These are phyloP conservation scores for Caenorhabditis sulstoni DNA, from an alignment of 2,888 invertebrate genomes.

Conservation along the genomic window DNA sequence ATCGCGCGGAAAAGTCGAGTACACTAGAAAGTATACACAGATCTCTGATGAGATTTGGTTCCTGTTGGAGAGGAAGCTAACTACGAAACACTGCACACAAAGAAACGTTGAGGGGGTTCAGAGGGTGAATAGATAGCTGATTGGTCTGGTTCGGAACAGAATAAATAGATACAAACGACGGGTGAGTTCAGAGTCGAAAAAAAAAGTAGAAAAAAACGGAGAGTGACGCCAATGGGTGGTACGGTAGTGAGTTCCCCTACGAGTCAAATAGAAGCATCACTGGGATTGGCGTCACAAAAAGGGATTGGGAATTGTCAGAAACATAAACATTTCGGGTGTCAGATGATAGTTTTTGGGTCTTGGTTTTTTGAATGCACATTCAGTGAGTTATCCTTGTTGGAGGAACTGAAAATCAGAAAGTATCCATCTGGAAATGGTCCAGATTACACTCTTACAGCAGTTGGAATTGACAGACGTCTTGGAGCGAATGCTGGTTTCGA, in stretches of 20 bases:
- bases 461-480: slow-evolving; percentile 47
- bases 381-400: slow-evolving; percentile 39
- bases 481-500: slow-evolving; percentile 37
- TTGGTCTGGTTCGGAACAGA: not conserved
- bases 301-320: slow-evolving; percentile 60
- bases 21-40: slow-evolving; percentile 59
- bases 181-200: not conserved
- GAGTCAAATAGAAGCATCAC: slow-evolving; percentile 56
- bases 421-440: not conserved
- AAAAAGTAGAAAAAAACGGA: not conserved
- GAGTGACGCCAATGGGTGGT: slow-evolving; percentile 26
- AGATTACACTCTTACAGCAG: slow-evolving; percentile 35
- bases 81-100: slow-evolving; percentile 47
- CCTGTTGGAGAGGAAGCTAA: no score
- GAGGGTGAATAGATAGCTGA: no score
- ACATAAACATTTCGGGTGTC: slow-evolving; percentile 25
- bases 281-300: slow-evolving; percentile 17
- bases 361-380: slow-evolving; percentile 46
- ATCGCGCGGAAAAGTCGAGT: slow-evolving; percentile 37
- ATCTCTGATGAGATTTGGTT: not conserved
- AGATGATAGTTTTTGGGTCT: not conserved
- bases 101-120: not conserved
- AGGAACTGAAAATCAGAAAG: slow-evolving; percentile 43
- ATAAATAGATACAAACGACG: slow-evolving; percentile 36
- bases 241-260: slow-evolving; percentile 49